A percentile compares a stretch with the other conserved stretches of the same genome.
phyloP scores from a whole-genome alignment of 2,113 vertebrate species.

The Poecile atricapillus region DNA sequence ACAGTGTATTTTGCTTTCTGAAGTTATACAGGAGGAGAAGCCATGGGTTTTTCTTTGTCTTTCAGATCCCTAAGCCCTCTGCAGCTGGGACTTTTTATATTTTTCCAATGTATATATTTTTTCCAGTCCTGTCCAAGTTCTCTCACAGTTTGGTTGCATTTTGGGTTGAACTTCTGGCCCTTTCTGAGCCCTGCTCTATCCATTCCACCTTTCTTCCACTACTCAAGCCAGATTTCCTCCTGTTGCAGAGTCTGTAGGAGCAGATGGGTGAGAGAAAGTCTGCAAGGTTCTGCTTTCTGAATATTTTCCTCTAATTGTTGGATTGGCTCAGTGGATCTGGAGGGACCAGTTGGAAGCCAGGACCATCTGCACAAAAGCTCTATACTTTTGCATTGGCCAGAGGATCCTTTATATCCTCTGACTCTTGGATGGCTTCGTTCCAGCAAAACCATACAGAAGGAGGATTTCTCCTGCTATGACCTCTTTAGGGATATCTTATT shows the following conservation, averaged over 20 bases:
- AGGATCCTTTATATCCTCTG: constrained; percentile 39
- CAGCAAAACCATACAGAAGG: constrained; percentile 7
- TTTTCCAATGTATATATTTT: background rate
- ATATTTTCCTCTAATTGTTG: constrained; percentile 46
- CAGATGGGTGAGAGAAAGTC: constrained; percentile 55
- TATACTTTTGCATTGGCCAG: constrained; percentile 1
- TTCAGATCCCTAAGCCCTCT: background rate
- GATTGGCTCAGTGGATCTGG: constrained; percentile 48
- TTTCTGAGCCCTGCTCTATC: background rate
- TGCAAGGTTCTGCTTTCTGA: constrained; percentile 17
- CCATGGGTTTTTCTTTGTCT: background rate
- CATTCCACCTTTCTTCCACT: constrained; percentile 1
- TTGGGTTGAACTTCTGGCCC: constrained; percentile 31
- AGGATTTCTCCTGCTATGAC: constrained; percentile 24
- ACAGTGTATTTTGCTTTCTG: background rate
- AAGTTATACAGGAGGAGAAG: background rate
- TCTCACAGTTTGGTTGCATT: background rate
- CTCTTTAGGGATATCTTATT: constrained; percentile 39
- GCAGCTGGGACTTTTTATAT: background rate
- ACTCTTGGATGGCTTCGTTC: constrained; percentile 17
- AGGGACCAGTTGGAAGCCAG: constrained; percentile 57
- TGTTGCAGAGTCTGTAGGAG: constrained; percentile 50
- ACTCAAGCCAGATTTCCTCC: constrained; percentile 52
- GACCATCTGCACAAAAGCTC: constrained; percentile 58
- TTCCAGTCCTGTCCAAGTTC: background rate